A percentile compares a stretch with the other conserved stretches of the same genome.
These are phyloP conservation scores for Parauchenoglanis punctatus DNA, from an alignment of 2,797 vertebrate genomes.

Conservation along the genomic window DNA sequence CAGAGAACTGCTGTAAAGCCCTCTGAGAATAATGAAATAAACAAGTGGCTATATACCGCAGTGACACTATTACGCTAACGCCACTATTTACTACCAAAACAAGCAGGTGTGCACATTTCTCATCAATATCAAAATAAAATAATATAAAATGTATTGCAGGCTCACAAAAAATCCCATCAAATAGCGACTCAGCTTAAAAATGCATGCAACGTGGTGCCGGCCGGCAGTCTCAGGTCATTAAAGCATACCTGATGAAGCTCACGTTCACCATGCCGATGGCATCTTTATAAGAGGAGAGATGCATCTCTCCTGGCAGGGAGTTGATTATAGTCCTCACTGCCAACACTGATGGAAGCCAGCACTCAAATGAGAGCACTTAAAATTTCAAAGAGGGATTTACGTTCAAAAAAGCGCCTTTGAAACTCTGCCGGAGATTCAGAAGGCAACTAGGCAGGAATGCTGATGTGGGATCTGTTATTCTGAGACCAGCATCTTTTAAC, in stretches of 20 bases:
- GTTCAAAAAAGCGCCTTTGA: conserved; percentile 6
- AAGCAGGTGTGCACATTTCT: neutral
- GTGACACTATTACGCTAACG: no score
- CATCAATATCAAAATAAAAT: neutral
- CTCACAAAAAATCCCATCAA: neutral
- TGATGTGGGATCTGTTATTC: conserved; percentile 12
- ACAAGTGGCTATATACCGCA: neutral
- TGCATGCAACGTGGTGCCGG: neutral
- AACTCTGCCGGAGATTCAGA: conserved; percentile 13
- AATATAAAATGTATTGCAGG: neutral
- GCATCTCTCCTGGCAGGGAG: conserved; percentile 29
- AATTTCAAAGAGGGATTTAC: conserved; percentile 32
- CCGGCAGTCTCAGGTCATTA: conserved; percentile 15
- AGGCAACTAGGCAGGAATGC: conserved; percentile 18
- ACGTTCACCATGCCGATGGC: conserved; percentile 30
- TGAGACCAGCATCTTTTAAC: conserved; percentile 7
- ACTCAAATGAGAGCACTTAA: conserved; percentile 36
- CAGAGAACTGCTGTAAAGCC: neutral
- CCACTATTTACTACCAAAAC: neutral
- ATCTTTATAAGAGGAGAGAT: conserved; percentile 32
- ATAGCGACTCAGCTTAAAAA: neutral
- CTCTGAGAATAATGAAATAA: neutral
- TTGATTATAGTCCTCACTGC: conserved; percentile 30
- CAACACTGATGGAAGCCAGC: conserved; percentile 38
- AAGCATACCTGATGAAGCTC: conserved; percentile 38